Conservation (phyloP, 2,113 vertebrate genomes). For the Bambusicola thoracicus region DNA sequence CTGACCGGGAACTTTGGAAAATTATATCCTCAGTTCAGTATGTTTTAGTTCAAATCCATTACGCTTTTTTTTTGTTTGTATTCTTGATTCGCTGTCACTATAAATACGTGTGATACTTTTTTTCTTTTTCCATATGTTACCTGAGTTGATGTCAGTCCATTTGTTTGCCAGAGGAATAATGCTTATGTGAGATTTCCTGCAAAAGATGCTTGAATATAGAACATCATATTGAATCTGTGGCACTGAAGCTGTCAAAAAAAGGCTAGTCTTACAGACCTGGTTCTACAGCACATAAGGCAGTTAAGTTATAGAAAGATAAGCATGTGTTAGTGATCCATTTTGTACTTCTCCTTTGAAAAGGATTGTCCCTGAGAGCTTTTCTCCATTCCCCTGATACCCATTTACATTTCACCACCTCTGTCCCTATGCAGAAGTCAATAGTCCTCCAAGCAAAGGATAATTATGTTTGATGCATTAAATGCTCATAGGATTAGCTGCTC, state of each 20-base stretch:
- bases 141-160: not conserved
- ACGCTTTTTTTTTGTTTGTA: not conserved
- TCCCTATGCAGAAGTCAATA: conserved; percentile 22
- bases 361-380: not conserved
- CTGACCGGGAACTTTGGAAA: not conserved
- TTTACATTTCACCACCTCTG: conserved; percentile 11
- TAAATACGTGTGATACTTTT: not conserved
- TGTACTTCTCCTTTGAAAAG: not conserved
- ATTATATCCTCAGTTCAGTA: not conserved
- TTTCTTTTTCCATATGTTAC: not conserved
- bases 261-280: not conserved
- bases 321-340: not conserved
- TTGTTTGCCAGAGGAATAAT: not conserved
- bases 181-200: not conserved
- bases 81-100: not conserved
- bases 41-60: not conserved
- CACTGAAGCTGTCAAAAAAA: not conserved
- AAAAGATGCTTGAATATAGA: not conserved
- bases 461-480: not conserved
- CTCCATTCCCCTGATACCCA: not conserved
- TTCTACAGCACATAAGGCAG: not conserved
- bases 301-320: not conserved
- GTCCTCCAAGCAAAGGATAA: conserved; percentile 5
- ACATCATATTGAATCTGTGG: not conserved
- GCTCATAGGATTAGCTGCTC: conserved; percentile 10